These are phyloP conservation scores for Dasyornis broadbenti DNA, from an alignment of 2,113 vertebrate genomes.

Conservation along the genomic window DNA sequence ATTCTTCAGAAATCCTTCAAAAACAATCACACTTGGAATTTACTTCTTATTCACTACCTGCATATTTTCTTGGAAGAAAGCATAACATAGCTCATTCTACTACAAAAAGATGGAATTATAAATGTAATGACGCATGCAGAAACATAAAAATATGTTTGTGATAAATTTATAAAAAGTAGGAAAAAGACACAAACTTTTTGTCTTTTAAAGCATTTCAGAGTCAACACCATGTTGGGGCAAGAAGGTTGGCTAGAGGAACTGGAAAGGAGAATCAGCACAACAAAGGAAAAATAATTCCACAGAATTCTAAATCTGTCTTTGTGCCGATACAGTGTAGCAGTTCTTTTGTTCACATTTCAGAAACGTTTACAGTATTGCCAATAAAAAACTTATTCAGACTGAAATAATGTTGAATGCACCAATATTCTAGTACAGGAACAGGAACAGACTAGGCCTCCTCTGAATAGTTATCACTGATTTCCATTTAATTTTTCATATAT, in stretches of 20 bases:
- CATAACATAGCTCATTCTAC: background rate
- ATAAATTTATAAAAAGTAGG: background rate
- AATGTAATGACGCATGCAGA: background rate
- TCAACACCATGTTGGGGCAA: background rate
- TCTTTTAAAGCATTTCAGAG: background rate
- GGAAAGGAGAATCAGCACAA: background rate
- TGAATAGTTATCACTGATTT: background rate
- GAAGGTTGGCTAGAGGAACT: background rate
- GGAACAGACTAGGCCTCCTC: background rate
- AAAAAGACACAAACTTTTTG: background rate
- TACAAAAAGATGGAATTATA: background rate
- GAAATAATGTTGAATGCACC: background rate
- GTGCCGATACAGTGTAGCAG: background rate
- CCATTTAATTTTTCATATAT: background rate
- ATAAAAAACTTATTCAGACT: background rate
- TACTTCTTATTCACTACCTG: background rate
- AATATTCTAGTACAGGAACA: background rate
- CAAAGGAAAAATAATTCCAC: background rate
- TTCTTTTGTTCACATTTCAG: background rate
- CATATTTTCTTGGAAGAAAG: background rate
- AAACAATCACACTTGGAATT: background rate
- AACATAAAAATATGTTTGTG: background rate
- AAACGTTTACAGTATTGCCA: background rate
- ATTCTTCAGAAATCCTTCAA: background rate
- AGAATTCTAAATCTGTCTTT: background rate